phyloP scores from a whole-genome alignment of 2,888 invertebrate genomes.

The Drosophila nr. perissopoda region DNA sequence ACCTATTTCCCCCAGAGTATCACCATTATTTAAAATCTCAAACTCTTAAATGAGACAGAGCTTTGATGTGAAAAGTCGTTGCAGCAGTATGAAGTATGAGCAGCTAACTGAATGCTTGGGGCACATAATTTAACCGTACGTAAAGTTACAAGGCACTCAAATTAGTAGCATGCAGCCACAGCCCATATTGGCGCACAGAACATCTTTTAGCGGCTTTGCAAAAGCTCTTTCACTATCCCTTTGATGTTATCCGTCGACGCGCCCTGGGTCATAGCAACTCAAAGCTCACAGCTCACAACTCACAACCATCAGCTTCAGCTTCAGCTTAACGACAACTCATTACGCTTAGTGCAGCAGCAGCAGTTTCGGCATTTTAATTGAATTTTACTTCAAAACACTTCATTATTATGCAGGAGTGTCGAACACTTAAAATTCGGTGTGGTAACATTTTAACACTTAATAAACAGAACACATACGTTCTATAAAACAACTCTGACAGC shows the following conservation, averaged over 20 bases:
- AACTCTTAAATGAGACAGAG: constrained; percentile 34
- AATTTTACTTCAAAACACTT: constrained; percentile 56
- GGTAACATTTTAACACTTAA: neutral
- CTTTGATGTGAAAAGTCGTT: constrained; percentile 74
- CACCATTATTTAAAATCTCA: constrained; percentile 66
- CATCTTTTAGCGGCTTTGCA: constrained; percentile 35
- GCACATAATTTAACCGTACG: constrained; percentile 50
- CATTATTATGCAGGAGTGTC: constrained; percentile 37
- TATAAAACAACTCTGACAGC: neutral
- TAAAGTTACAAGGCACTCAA: constrained; percentile 57
- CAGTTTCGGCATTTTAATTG: constrained; percentile 40
- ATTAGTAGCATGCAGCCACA: constrained; percentile 62
- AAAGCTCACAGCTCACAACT: constrained; percentile 7
- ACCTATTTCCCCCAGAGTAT: constrained; percentile 65
- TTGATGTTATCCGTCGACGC: constrained; percentile 61
- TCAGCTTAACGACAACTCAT: constrained; percentile 54
- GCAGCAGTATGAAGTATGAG: constrained; percentile 63
- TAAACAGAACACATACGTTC: neutral
- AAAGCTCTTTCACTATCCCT: constrained; percentile 66
- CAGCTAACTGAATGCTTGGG: constrained; percentile 34
- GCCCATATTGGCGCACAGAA: constrained; percentile 4
- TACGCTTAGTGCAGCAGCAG: constrained; percentile 50
- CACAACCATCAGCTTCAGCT: neutral
- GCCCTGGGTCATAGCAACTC: constrained; percentile 31
- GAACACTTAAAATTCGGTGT: constrained; percentile 23